Conservation (phyloP, 2,888 invertebrate genomes). For the Dioctria rufipes region DNA sequence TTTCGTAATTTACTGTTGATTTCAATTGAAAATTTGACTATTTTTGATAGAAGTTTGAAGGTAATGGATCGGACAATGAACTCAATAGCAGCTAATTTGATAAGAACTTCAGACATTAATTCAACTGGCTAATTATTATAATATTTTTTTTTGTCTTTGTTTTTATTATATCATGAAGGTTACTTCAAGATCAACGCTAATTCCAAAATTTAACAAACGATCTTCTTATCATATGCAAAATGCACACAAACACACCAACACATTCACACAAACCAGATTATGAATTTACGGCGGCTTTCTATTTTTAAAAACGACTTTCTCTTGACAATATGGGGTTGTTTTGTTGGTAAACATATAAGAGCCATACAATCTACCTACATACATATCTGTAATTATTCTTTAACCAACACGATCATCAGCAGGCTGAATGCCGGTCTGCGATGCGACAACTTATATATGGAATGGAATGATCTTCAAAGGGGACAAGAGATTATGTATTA, state of each 20-base stretch:
- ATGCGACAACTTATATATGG: too few species aligned
- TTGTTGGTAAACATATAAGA: slow-evolving; percentile 38
- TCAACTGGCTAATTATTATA: neutral
- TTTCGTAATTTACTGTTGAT: neutral
- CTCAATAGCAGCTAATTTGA: neutral
- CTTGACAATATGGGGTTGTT: slow-evolving; percentile 38
- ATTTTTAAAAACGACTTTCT: slow-evolving; percentile 45
- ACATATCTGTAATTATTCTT: too few species aligned
- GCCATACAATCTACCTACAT: too few species aligned
- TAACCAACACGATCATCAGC: neutral
- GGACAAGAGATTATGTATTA: too few species aligned
- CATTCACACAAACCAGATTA: neutral
- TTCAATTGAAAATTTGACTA: neutral
- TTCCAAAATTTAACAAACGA: slow-evolving; percentile 20
- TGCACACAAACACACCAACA: neutral
- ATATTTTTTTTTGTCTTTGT: neutral
- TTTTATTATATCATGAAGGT: slow-evolving; percentile 5
- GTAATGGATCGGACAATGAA: neutral
- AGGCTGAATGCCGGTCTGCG: neutral
- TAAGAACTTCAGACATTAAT: neutral
- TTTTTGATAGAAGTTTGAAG: neutral
- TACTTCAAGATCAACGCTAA: slow-evolving; percentile 39
- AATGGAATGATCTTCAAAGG: too few species aligned
- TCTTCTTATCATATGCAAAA: neutral
- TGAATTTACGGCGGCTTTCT: neutral